Evolutionary conservation across 2,113 vertebrate genomes (phyloP), one percentile per base, ranked within the genome.

Genomic region (Acrocephalus kingi): DNA sequence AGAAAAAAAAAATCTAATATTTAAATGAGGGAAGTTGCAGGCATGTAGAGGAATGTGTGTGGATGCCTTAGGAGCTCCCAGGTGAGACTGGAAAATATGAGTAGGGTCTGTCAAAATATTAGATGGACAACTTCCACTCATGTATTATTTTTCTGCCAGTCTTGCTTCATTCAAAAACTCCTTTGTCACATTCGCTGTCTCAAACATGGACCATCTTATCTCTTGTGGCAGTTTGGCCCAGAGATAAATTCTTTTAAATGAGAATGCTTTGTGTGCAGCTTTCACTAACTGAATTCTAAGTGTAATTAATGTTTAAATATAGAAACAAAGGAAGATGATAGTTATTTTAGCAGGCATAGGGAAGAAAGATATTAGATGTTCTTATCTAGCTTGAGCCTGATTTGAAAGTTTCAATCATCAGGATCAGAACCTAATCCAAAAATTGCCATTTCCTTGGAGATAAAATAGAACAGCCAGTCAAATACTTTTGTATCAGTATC

Each of bases 261-360:
- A 66, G 75, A 93, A 45, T 51, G 43, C 76, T 95, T 92, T 83
- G 43, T 88, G 55, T 92, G 86, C 61, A 94, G 39, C 79, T 95
- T 94, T 84, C 61, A 48, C 55, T 89, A 75, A 67, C 39, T 90
- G 80, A 96, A 84, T 96, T 94, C 73, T 71, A 63, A 84, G 30
- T 62, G n/a, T 89, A 93, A 97, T 93, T 93, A 92, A 67, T 71
- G 56, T 92, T 96, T 96, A 96, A 95, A 95, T 90, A 94, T 94
- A 95, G 94, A 96, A 97, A 93, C 83, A 95, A 95, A 94, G 33
- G 68, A 90, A 94, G 66, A 93, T 27, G 48, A 74, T 86, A 59
- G 33, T 67, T 55, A 74, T 86, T 93, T 84, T 92, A 89, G 63
- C 55, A 93, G 79, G 43, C 79, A 69, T 6, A 15, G 27, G 5